These are phyloP conservation scores for Philopotamus ludificatus DNA, from an alignment of 1,140 invertebrate species.

Conservation along the genomic window DNA sequence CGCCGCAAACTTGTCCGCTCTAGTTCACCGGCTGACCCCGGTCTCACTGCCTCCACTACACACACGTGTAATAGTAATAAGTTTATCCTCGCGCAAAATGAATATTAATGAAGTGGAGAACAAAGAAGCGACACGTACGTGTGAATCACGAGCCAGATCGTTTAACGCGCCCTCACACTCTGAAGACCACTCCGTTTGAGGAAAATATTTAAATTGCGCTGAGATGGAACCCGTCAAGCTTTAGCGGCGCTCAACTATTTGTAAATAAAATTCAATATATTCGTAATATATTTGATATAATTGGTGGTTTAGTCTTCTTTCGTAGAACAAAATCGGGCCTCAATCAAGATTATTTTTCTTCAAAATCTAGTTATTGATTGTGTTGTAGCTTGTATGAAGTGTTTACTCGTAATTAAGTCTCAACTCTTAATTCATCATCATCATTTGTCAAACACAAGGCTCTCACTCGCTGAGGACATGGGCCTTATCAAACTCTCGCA, in stretches of 20 bases:
- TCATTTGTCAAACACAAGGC: too few relatives aligned
- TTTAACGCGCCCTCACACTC: neutral
- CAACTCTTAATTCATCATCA: too few relatives aligned
- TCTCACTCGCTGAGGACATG: too few relatives aligned
- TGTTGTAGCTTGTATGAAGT: too few relatives aligned
- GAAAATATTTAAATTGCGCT: neutral
- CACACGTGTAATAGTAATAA: slow-evolving; percentile 18
- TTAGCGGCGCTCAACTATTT: neutral
- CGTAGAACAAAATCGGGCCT: too few relatives aligned
- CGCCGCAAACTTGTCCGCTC: neutral
- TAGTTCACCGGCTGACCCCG: slow-evolving; percentile 13
- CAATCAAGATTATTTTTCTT: too few relatives aligned
- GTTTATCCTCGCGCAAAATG: slow-evolving; percentile 17
- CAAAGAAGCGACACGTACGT: slow-evolving; percentile 15
- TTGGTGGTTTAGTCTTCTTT: too few relatives aligned
- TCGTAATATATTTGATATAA: too few relatives aligned
- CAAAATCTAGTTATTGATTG: too few relatives aligned
- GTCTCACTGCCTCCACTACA: neutral
- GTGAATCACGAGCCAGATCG: slow-evolving; percentile 8
- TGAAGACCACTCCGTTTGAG: neutral
- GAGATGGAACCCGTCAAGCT: neutral
- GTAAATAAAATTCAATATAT: too few relatives aligned
- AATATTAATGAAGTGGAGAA: slow-evolving; percentile 23
- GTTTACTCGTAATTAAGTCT: too few relatives aligned
- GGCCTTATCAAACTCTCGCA: too few relatives aligned